These are phyloP conservation scores for Hetaerina titia DNA, from an alignment of 2,888 invertebrate genomes.

Conservation along the genomic window DNA sequence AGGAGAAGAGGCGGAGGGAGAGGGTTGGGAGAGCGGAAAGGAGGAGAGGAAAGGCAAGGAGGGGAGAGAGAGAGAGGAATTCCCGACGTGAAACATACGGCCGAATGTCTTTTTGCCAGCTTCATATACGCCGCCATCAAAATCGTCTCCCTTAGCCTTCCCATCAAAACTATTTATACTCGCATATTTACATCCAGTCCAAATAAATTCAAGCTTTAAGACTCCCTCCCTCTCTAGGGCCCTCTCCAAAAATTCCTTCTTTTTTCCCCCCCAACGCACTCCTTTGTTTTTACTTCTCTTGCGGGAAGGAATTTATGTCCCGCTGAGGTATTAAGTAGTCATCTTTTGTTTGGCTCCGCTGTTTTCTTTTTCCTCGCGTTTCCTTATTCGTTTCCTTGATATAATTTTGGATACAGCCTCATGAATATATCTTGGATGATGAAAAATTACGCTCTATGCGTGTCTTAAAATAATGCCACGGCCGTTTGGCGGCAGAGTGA, in stretches of 20 bases:
- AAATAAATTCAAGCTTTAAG: conserved; percentile 60
- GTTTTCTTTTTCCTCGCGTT: conserved; percentile 21
- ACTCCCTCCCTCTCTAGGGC: background rate
- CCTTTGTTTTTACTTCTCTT: background rate
- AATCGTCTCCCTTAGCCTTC: conserved; percentile 18
- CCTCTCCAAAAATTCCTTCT: background rate
- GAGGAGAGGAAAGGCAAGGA: background rate
- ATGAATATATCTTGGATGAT: conserved; percentile 23
- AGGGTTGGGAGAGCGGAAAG: background rate
- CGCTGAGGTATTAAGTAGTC: conserved; percentile 64
- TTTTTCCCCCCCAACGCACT: background rate
- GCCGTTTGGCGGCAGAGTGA: background rate
- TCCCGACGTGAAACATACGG: background rate
- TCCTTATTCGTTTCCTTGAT: conserved; percentile 53
- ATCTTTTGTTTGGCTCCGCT: background rate
- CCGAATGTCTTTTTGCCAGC: background rate
- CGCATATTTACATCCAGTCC: conserved; percentile 65
- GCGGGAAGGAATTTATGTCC: conserved; percentile 61
- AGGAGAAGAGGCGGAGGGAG: background rate
- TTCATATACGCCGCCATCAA: conserved; percentile 32
- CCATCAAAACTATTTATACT: conserved; percentile 63
- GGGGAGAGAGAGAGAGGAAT: background rate
- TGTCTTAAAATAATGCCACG: conserved; percentile 6
- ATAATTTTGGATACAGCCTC: conserved; percentile 50
- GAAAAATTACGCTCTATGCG: conserved; percentile 27